Percentiles rank a stretch among this genome's conserved stretches.
Evolutionary conservation across 2,113 vertebrate species (phyloP).

Genomic region (Potamarius usumacintae): DNA sequence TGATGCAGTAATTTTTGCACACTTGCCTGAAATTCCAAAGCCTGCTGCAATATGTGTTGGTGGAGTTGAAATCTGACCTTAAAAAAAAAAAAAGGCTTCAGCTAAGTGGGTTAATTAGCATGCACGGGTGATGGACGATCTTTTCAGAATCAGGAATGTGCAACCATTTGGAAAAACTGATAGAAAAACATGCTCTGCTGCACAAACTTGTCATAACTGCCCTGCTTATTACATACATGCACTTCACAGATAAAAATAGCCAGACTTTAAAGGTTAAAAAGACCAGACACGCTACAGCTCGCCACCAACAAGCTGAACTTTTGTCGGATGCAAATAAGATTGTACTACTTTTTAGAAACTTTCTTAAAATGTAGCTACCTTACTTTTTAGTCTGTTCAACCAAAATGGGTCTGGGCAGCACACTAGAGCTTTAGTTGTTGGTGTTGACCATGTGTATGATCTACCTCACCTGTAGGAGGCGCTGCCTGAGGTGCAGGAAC

Average conservation of each 20-base stretch:
- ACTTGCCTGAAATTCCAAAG: not conserved
- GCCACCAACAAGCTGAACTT: not conserved
- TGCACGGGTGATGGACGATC: not conserved
- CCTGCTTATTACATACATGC: not conserved
- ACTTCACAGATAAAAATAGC: not conserved
- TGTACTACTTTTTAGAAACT: not conserved
- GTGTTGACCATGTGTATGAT: not conserved
- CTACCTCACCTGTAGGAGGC: slow-evolving; percentile 67
- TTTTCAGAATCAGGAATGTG: not conserved
- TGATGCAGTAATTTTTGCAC: not conserved
- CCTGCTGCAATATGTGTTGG: not conserved
- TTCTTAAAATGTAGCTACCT: not conserved
- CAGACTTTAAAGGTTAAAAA: not conserved
- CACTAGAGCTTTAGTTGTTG: not conserved
- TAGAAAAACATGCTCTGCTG: not conserved
- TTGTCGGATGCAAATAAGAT: not conserved
- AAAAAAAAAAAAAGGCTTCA: not conserved
- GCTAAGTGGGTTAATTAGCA: not conserved
- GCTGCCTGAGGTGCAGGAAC: slow-evolving; percentile 80
- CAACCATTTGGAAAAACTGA: not conserved
- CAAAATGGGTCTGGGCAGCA: not conserved
- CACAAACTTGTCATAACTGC: not conserved
- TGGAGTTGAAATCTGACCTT: not conserved
- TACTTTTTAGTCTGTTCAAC: not conserved
- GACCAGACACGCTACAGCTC: not conserved